Conservation (phyloP, 1,140 invertebrate species). For the Melipona quadrifasciata region DNA sequence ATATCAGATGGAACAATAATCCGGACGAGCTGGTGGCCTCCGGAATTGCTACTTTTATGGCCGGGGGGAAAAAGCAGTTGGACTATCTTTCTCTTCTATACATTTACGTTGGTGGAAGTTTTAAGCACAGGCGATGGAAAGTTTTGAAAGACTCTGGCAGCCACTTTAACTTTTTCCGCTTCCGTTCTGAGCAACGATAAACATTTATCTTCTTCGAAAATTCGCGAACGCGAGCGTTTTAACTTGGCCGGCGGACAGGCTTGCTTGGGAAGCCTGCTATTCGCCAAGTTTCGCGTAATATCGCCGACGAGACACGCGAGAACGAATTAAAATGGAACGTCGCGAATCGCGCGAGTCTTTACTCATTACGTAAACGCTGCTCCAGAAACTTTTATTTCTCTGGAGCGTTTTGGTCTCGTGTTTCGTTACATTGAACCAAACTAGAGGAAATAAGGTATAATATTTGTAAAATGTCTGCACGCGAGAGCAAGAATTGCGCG, state of each 20-base stretch:
- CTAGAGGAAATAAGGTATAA: too few species aligned
- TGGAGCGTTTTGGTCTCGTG: too few species aligned
- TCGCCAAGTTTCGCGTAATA: not conserved
- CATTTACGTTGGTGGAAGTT: constrained; percentile 28
- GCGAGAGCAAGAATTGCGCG: too few species aligned
- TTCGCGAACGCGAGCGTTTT: constrained; percentile 3
- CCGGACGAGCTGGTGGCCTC: not conserved
- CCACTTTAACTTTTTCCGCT: constrained; percentile 41
- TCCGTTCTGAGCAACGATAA: constrained; percentile 33
- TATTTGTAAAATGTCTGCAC: too few species aligned
- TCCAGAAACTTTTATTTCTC: not conserved
- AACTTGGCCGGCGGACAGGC: not conserved
- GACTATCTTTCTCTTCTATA: constrained; percentile 15
- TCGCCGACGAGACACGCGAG: not conserved
- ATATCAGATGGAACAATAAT: constrained; percentile 26
- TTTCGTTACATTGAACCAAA: too few species aligned
- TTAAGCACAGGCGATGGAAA: not conserved
- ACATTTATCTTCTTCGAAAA: constrained; percentile 50
- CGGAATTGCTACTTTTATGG: constrained; percentile 34
- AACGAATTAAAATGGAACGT: not conserved
- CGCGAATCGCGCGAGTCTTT: not conserved
- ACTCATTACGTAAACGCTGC: not conserved
- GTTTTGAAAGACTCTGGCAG: constrained; percentile 1
- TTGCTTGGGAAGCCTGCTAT: not conserved
- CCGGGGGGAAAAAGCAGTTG: constrained; percentile 16